Percentiles rank a stretch among this genome's conserved stretches.
Conservation (phyloP, 2,797 vertebrate genomes). For the Oreonectes daqikongensis region DNA sequence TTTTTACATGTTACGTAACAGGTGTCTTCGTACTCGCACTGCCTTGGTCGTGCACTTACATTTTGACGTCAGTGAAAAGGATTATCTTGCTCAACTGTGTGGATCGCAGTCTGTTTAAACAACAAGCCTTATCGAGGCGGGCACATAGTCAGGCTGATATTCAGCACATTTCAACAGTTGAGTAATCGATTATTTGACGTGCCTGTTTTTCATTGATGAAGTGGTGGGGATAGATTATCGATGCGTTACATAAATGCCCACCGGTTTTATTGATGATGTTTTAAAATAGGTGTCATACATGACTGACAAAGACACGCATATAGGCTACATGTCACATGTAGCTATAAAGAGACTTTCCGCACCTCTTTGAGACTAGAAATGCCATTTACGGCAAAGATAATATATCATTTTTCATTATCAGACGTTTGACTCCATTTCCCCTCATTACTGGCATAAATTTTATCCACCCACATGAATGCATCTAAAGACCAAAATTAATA, state of each 20-base stretch:
- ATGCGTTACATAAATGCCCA: too few species aligned
- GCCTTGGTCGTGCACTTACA: background rate
- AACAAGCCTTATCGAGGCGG: background rate
- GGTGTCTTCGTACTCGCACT: background rate
- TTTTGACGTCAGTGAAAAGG: background rate
- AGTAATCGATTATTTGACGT: background rate
- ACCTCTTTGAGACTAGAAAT: background rate
- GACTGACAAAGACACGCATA: too few species aligned
- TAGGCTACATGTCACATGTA: background rate
- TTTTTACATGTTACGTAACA: conserved; percentile 15
- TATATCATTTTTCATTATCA: background rate
- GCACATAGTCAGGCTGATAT: background rate
- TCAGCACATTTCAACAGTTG: conserved; percentile 2
- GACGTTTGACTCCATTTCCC: conserved; percentile 56
- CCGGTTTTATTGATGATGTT: background rate
- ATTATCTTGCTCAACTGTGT: background rate
- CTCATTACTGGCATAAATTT: conserved; percentile 51
- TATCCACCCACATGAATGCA: conserved; percentile 57
- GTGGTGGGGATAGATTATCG: background rate
- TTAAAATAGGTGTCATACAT: background rate
- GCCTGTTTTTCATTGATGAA: background rate
- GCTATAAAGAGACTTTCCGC: background rate
- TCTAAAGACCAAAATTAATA: background rate
- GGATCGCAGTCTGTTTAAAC: background rate
- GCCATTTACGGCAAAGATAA: background rate